phyloP scores from a whole-genome alignment of 1,140 invertebrate genomes.

The Ephestia elutella region DNA sequence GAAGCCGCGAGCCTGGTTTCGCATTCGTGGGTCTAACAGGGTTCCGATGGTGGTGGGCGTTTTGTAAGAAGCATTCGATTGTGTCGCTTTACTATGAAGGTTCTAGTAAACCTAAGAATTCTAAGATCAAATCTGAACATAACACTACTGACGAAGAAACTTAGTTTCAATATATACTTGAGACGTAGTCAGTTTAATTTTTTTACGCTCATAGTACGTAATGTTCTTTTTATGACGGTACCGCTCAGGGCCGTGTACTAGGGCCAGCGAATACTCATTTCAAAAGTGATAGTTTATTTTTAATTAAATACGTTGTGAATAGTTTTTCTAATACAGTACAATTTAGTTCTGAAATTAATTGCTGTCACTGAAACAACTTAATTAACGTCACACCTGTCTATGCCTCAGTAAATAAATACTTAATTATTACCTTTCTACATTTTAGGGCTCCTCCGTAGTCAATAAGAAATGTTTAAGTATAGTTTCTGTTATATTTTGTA shows the following conservation, averaged over 20 bases:
- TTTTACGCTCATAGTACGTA: background rate
- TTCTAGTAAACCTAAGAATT: conserved; percentile 28
- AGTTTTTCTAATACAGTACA: background rate
- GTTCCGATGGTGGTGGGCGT: conserved; percentile 88
- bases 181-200: background rate
- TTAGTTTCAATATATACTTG: conserved; percentile 10
- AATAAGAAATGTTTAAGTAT: background rate
- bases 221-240: background rate
- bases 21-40: conserved; percentile 80
- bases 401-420: conserved; percentile 1
- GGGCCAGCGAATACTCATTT: too few species aligned
- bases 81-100: conserved; percentile 68
- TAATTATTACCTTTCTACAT: background rate
- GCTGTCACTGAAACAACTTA: conserved; percentile 5
- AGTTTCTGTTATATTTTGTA: too few species aligned
- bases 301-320: too few species aligned
- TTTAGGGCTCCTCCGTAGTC: background rate
- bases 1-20: conserved; percentile 78
- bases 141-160: conserved; percentile 39
- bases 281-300: too few species aligned
- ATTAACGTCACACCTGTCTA: conserved; percentile 6
- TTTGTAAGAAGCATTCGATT: conserved; percentile 86
- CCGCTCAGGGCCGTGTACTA: background rate
- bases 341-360: background rate
- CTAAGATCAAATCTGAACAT: conserved; percentile 37